These are phyloP conservation scores for Gouania willdenowi DNA, from an alignment of 2,797 vertebrate genomes.

Conservation along the genomic window DNA sequence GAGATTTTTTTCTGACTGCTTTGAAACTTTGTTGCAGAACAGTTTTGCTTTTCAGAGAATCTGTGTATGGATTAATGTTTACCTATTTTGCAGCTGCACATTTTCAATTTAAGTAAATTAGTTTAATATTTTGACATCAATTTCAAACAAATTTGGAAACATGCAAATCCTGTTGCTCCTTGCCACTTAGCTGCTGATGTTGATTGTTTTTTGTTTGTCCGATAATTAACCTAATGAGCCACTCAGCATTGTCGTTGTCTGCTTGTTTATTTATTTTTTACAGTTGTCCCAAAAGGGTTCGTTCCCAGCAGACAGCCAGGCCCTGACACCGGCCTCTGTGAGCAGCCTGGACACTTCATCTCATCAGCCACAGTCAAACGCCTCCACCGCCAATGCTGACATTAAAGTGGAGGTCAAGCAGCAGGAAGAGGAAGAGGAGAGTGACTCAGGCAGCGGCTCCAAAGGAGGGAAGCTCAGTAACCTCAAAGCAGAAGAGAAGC, in stretches of 20 bases:
- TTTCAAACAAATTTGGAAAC: too few species aligned
- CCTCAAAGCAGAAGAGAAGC: slow-evolving; percentile 82
- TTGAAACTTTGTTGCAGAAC: too few species aligned
- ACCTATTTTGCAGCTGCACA: too few species aligned
- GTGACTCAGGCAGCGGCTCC: slow-evolving; percentile 62
- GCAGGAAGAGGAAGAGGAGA: slow-evolving; percentile 81
- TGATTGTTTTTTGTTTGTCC: not conserved
- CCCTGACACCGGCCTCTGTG: slow-evolving; percentile 89
- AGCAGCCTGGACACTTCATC: slow-evolving; percentile 85
- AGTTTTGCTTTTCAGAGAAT: too few species aligned
- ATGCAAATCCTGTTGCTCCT: too few species aligned
- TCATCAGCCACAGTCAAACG: slow-evolving; percentile 79
- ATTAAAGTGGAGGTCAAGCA: slow-evolving; percentile 86
- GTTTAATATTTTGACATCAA: too few species aligned
- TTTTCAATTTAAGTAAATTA: too few species aligned
- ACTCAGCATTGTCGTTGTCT: too few species aligned
- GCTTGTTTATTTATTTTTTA: not conserved
- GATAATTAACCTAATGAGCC: too few species aligned
- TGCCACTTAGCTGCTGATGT: not conserved
- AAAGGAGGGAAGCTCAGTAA: slow-evolving; percentile 75
- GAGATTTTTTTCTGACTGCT: too few species aligned
- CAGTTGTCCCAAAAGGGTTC: slow-evolving; percentile 92
- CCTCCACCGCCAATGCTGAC: slow-evolving; percentile 78
- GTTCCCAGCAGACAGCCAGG: slow-evolving; percentile 84
- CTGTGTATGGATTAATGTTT: too few species aligned